phyloP scores from a whole-genome alignment of 2,888 invertebrate genomes.

The Ophioninae sp. region DNA sequence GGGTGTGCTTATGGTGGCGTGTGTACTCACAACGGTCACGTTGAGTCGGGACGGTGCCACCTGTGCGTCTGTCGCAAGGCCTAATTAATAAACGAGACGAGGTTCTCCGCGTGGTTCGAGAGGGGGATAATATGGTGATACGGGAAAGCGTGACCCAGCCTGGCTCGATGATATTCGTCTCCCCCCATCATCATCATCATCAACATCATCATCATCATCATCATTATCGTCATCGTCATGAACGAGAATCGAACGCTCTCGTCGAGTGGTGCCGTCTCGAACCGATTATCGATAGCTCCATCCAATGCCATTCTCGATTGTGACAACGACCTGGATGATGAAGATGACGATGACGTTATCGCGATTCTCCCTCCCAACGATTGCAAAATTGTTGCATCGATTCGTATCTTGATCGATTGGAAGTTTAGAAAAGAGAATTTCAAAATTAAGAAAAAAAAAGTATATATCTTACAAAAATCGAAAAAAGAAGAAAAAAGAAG shows the following conservation, averaged over 20 bases:
- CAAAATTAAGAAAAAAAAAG: conserved; percentile 72
- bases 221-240: too few species aligned
- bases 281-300: conserved; percentile 52
- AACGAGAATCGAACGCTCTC: background rate
- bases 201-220: too few species aligned
- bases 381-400: conserved; percentile 6
- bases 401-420: conserved; percentile 7
- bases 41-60: conserved; percentile 57
- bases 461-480: conserved; percentile 70
- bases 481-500: background rate
- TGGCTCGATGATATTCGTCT: background rate
- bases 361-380: conserved; percentile 19
- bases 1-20: conserved; percentile 45
- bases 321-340: conserved; percentile 5
- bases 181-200: background rate
- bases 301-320: conserved; percentile 27
- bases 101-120: conserved; percentile 39
- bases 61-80: conserved; percentile 66
- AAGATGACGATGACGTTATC: conserved; percentile 18
- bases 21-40: conserved; percentile 55
- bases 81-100: conserved; percentile 65
- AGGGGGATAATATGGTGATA: conserved; percentile 42
- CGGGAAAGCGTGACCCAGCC: background rate
- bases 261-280: background rate
- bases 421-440: conserved; percentile 22